A percentile compares a stretch with the other conserved stretches of the same genome.
These are phyloP conservation scores for Pheosia tremula DNA, from an alignment of 2,888 invertebrate species.

Conservation along the genomic window DNA sequence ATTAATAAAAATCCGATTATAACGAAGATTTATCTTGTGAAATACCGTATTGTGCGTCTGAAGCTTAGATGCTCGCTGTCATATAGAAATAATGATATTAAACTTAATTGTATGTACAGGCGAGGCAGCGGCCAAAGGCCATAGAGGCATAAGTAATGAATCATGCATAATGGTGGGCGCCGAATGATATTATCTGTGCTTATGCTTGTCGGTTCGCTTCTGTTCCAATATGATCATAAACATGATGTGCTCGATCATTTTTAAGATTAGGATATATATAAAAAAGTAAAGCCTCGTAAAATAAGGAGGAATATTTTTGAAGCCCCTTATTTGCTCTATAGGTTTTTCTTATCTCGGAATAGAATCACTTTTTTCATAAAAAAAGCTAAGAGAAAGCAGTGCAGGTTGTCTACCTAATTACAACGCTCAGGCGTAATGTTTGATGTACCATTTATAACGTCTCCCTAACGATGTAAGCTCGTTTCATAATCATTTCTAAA, in stretches of 20 bases:
- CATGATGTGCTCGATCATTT: conserved; percentile 2
- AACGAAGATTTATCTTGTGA: conserved; percentile 66
- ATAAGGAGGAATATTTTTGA: not conserved
- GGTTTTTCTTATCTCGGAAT: not conserved
- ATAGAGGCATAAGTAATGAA: conserved; percentile 45
- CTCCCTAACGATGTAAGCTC: conserved; percentile 26
- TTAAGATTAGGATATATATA: not conserved
- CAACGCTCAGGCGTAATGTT: conserved; percentile 32
- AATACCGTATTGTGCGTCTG: conserved; percentile 62
- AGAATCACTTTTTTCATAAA: not conserved
- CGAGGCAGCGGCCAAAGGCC: conserved; percentile 18
- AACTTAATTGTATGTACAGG: conserved; percentile 46
- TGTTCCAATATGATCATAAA: not conserved
- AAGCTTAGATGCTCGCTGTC: conserved; percentile 44
- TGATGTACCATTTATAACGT: conserved; percentile 31
- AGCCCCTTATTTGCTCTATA: not conserved
- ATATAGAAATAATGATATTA: conserved; percentile 59
- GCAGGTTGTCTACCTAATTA: conserved; percentile 29
- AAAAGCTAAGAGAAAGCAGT: conserved; percentile 24
- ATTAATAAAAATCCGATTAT: conserved; percentile 65
- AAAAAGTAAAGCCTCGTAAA: not conserved
- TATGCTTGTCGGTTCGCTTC: not conserved
- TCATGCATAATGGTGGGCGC: conserved; percentile 39
- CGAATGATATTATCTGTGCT: conserved; percentile 38
- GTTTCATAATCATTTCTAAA: conserved; percentile 39